Base-by-base conservation (phyloP, 2,113 vertebrate species). In the Campylorhamphus procurvoides region DNA sequence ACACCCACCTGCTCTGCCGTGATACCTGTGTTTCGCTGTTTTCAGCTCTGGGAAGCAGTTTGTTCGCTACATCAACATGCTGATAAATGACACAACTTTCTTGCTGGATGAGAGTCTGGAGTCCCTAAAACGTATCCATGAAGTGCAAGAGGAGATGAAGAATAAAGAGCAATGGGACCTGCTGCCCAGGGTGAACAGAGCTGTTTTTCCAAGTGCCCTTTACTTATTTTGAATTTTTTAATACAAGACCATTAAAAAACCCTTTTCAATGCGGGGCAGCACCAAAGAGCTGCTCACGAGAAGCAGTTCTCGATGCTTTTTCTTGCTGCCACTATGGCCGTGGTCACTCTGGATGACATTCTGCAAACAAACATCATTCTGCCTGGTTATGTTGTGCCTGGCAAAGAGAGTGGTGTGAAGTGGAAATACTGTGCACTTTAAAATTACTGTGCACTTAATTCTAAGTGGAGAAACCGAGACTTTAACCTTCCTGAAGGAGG, bases 41-140 rank as follows among this genome's bases (percentile, higher is more conserved):
- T 96, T 29, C 93, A 99, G 99, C 96, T 99, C 99, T 62, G 99
- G 99, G 94, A 99, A 99, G 98, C 99, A 99, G 98, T 99, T 99
- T 97, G 99, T 99, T 83, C 99, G 99, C 96, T 99, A 99, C 91
- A 99, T 99, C 98, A 99, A 99, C 97, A 99, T 99, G 99, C 97
- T 99, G 97, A 99, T 99, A 94, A 99, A 99, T 35, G 99, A 99
- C 97, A 99, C 99, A 27, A 99, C 99, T 62, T 99, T 99, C 97
- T 95, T 99, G 97, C 98, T 99, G 85, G 99, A 99, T 40, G 99
- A 99, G 96, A 99, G 99, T 92, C 98, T 99, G 87, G 99, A 99
- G 96, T 99, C 99, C 56, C 97, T 99, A 87, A 99, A 99, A 98
- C 98, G 99, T 89, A 99, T 99, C 95, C 99, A 99, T 33, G 99